Percentiles rank a stretch among this genome's conserved stretches.
Conservation (phyloP, 2,797 vertebrate species). For the Tenualosa ilisha region DNA sequence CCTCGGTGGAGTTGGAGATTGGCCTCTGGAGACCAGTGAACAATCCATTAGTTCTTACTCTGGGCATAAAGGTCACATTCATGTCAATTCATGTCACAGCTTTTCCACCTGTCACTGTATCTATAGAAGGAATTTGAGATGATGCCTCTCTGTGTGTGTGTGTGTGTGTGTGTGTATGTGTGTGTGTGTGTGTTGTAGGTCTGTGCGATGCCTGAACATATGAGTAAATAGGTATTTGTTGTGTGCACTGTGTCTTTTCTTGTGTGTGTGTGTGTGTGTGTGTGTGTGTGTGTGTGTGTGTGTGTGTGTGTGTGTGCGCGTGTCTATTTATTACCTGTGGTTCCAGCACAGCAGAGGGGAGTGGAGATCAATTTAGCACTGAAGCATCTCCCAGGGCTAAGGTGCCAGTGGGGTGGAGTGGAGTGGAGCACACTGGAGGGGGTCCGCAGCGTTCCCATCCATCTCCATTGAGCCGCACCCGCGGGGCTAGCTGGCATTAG, state of each 20-base stretch:
- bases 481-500: slow-evolving; percentile 17
- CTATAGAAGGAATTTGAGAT: not conserved
- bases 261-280: not conserved
- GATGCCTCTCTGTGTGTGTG: not conserved
- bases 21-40: not conserved
- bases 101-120: not conserved
- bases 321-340: not conserved
- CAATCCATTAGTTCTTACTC: not conserved
- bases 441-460: slow-evolving; percentile 55
- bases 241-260: no score
- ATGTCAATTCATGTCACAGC: not conserved
- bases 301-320: not conserved
- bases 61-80: not conserved
- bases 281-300: not conserved
- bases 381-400: slow-evolving; percentile 10
- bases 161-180: not conserved
- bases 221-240: not conserved
- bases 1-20: not conserved
- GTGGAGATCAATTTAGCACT: slow-evolving; percentile 32
- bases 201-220: not conserved
- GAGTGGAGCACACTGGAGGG: slow-evolving; percentile 49
- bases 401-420: slow-evolving; percentile 33
- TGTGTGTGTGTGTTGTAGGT: not conserved
- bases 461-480: slow-evolving; percentile 59
- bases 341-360: not conserved